Evolutionary conservation across 2,888 invertebrate genomes (phyloP).

Genomic region (Tiliacea citrago): DNA sequence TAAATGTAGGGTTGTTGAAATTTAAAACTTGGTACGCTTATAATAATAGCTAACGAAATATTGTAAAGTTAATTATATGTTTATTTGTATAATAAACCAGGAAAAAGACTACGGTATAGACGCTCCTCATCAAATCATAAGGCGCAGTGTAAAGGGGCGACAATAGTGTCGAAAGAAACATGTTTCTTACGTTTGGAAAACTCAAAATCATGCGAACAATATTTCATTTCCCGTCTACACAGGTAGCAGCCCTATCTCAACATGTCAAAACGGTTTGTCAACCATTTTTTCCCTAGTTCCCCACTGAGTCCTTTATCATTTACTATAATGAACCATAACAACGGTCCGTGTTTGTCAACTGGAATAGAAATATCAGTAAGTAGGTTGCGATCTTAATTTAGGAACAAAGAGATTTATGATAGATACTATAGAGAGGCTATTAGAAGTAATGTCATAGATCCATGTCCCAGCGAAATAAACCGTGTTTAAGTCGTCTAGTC

Average conservation of each 20-base stretch:
- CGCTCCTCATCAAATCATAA: not conserved
- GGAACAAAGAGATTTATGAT: too few relatives aligned
- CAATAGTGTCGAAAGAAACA: not conserved
- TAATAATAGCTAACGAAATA: not conserved
- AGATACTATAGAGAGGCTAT: too few relatives aligned
- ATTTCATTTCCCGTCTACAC: slow-evolving; percentile 27
- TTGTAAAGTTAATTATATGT: too few relatives aligned
- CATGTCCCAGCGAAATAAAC: too few relatives aligned
- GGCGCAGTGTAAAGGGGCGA: not conserved
- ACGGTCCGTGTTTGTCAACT: slow-evolving; percentile 70
- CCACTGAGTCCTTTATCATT: slow-evolving; percentile 74
- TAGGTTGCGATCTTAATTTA: slow-evolving; percentile 26
- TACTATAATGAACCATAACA: slow-evolving; percentile 76
- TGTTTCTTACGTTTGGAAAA: slow-evolving; percentile 5
- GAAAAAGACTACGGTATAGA: not conserved
- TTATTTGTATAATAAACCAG: not conserved
- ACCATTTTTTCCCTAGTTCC: slow-evolving; percentile 71
- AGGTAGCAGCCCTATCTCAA: slow-evolving; percentile 72
- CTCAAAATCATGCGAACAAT: slow-evolving; percentile 24
- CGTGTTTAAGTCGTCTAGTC: too few relatives aligned
- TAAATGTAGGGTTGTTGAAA: slow-evolving; percentile 30
- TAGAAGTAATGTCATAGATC: too few relatives aligned
- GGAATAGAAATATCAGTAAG: slow-evolving; percentile 44
- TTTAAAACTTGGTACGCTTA: slow-evolving; percentile 1
- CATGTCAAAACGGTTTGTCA: slow-evolving; percentile 77